These are phyloP conservation scores for Marmota flaviventris DNA, from an alignment of 2,113 vertebrate species.

Conservation along the genomic window DNA sequence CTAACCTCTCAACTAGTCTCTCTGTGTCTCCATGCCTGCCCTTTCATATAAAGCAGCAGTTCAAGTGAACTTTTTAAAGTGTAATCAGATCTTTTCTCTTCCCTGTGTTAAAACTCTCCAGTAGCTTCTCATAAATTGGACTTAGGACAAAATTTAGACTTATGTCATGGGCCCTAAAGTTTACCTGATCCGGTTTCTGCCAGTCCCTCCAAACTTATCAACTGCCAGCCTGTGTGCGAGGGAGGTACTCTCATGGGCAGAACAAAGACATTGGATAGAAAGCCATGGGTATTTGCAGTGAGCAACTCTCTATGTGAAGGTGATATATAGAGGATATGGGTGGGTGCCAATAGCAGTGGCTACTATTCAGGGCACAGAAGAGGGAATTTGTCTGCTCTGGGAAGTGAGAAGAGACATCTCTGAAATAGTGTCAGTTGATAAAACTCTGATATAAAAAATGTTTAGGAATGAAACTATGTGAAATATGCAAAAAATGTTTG, in stretches of 20 bases:
- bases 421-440: not conserved
- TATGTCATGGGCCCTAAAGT: not conserved
- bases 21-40: not conserved
- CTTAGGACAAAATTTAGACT: not conserved
- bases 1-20: not conserved
- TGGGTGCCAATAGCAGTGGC: not conserved
- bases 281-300: not conserved
- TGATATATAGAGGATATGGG: not conserved
- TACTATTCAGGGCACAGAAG: not conserved
- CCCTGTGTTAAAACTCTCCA: not conserved
- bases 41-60: not conserved
- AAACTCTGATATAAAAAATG: not conserved
- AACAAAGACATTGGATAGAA: not conserved
- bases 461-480: not conserved
- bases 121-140: not conserved
- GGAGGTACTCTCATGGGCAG: not conserved
- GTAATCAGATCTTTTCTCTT: not conserved
- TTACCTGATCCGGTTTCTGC: not conserved
- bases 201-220: not conserved
- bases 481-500: not conserved
- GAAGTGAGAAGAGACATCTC: not conserved
- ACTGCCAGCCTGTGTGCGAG: not conserved
- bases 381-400: not conserved
- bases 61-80: slow-evolving; percentile 4
- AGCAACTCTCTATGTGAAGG: not conserved